Evolutionary conservation across 2,797 vertebrate genomes (phyloP).

Genomic region (Phalanger gymnotis): DNA sequence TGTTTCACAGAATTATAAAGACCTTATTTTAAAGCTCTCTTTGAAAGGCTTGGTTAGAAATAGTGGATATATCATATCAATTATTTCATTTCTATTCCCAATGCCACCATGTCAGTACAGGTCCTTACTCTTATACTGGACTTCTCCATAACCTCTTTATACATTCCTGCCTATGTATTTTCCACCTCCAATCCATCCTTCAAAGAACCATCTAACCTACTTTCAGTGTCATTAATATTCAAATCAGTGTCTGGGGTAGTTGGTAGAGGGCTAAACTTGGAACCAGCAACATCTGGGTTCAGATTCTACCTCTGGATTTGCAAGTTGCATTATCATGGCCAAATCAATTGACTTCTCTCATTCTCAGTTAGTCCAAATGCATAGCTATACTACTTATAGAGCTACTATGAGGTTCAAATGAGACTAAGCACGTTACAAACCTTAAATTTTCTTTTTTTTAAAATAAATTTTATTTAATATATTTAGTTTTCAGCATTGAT

Average conservation of each 20-base stretch:
- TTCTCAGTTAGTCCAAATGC: not conserved
- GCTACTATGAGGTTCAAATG: not conserved
- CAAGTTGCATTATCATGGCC: not conserved
- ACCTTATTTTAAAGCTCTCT: not conserved
- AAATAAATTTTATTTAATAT: no score
- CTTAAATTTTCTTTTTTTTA: no score
- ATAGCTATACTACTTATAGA: not conserved
- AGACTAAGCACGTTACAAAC: not conserved
- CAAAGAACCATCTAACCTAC: no score
- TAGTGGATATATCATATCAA: not conserved
- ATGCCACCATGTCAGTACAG: not conserved
- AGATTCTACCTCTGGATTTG: not conserved
- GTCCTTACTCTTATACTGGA: not conserved
- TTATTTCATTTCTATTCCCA: not conserved
- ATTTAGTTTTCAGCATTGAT: no score
- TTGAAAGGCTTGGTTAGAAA: not conserved
- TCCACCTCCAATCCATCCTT: no score
- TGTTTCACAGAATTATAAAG: not conserved
- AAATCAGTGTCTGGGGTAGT: no score
- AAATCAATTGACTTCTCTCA: not conserved
- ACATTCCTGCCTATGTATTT: not conserved
- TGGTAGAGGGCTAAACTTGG: no score
- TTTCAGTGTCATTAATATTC: no score
- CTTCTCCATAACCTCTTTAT: not conserved
- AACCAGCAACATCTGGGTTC: no score